These are phyloP conservation scores for Heliconius hermathena DNA, from an alignment of 1,140 invertebrate species.

Conservation along the genomic window DNA sequence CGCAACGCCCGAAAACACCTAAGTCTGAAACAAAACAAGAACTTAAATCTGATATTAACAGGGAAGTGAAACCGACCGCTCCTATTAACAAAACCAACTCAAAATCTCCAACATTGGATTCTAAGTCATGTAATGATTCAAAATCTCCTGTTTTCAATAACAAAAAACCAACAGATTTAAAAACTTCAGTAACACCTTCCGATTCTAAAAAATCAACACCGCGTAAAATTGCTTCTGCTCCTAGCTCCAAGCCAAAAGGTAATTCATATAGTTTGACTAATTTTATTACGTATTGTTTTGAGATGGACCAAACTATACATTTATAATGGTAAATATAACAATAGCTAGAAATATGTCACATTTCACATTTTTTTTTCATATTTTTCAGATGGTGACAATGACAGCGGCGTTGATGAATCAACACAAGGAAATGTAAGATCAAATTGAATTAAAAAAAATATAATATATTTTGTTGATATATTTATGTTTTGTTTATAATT, in stretches of 20 bases:
- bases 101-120: conserved; percentile 61
- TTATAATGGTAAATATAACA: neutral
- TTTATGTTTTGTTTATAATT: neutral
- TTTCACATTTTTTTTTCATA: neutral
- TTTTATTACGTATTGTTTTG: conserved; percentile 37
- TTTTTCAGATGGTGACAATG: conserved; percentile 89
- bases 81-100: conserved; percentile 52
- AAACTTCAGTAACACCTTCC: conserved; percentile 47
- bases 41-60: conserved; percentile 45
- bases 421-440: conserved; percentile 87
- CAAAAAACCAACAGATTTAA: conserved; percentile 65
- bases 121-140: conserved; percentile 57
- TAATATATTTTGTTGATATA: neutral
- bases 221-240: conserved; percentile 65
- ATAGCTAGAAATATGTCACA: neutral
- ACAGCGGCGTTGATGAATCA: conserved; percentile 89
- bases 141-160: conserved; percentile 55
- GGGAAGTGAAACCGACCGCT: conserved; percentile 43
- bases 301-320: conserved; percentile 57
- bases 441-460: neutral
- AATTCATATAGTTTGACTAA: conserved; percentile 38
- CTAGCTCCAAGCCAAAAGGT: conserved; percentile 73
- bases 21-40: conserved; percentile 61
- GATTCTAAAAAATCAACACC: conserved; percentile 70
- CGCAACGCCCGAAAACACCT: conserved; percentile 69